Evolutionary conservation across 2,797 vertebrate genomes (phyloP).

Genomic region (Chelmon rostratus): DNA sequence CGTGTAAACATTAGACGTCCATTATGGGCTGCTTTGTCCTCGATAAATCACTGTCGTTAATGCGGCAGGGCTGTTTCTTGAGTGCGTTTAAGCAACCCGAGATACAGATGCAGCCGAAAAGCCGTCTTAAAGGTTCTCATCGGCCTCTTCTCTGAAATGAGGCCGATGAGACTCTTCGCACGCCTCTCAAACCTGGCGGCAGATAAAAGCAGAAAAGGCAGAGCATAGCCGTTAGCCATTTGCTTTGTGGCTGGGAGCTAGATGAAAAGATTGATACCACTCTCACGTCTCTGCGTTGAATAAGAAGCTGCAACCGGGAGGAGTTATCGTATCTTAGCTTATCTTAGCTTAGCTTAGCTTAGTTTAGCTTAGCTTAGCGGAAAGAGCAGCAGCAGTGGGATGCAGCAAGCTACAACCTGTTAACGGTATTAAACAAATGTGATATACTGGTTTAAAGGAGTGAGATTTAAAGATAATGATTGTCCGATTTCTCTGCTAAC

Average conservation of each 20-base stretch:
- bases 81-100: conserved; percentile 48
- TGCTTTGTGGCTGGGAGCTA: too few relatives aligned
- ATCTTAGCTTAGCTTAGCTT: background rate
- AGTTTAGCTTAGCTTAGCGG: background rate
- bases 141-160: too few relatives aligned
- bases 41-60: conserved; percentile 82
- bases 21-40: conserved; percentile 80
- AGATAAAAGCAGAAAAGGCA: background rate
- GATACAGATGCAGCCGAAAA: conserved; percentile 37
- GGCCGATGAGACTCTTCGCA: background rate
- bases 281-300: background rate
- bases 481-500: too few relatives aligned
- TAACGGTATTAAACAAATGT: background rate
- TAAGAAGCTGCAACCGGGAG: background rate
- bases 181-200: background rate
- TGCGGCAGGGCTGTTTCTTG: conserved; percentile 45
- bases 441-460: background rate
- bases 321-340: too few relatives aligned
- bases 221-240: too few relatives aligned
- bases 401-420: background rate
- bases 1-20: conserved; percentile 82
- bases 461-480: background rate
- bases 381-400: background rate
- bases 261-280: too few relatives aligned
- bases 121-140: background rate